Evolutionary conservation across 2,888 invertebrate species (phyloP).

Genomic region (Mimas tiliae): DNA sequence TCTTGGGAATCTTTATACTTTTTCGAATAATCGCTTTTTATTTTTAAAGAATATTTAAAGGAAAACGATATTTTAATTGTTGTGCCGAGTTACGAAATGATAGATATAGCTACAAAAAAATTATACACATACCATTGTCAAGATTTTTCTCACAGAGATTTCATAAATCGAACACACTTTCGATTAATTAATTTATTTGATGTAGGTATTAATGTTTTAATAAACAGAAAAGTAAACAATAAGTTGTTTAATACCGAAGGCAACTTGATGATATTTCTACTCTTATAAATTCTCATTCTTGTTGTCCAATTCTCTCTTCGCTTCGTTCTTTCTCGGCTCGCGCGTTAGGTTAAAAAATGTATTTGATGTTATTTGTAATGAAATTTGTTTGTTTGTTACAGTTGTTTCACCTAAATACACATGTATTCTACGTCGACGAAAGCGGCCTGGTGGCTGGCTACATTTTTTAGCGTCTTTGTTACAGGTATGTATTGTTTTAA

Average conservation of each 20-base stretch:
- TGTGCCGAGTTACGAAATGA: not conserved
- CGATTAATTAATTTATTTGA: too few relatives aligned
- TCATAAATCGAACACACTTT: too few relatives aligned
- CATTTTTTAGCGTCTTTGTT: slow-evolving; percentile 77
- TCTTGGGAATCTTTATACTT: not conserved
- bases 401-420: slow-evolving; percentile 67
- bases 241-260: too few relatives aligned
- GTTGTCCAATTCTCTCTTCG: too few relatives aligned
- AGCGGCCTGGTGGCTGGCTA: slow-evolving; percentile 81
- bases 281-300: too few relatives aligned
- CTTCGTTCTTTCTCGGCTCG: too few relatives aligned
- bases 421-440: slow-evolving; percentile 77
- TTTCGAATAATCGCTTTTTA: not conserved
- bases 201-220: too few relatives aligned
- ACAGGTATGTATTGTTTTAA: slow-evolving; percentile 59
- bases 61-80: not conserved
- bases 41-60: not conserved
- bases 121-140: not conserved
- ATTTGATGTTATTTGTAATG: too few relatives aligned
- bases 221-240: too few relatives aligned
- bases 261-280: too few relatives aligned
- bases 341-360: too few relatives aligned
- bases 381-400: slow-evolving; percentile 57
- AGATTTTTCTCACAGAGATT: not conserved
- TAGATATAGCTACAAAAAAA: not conserved